Evolutionary conservation across 2,797 vertebrate species (phyloP), one percentile per base, ranked within the genome.

Genomic region (Poeciliopsis gracilis): DNA sequence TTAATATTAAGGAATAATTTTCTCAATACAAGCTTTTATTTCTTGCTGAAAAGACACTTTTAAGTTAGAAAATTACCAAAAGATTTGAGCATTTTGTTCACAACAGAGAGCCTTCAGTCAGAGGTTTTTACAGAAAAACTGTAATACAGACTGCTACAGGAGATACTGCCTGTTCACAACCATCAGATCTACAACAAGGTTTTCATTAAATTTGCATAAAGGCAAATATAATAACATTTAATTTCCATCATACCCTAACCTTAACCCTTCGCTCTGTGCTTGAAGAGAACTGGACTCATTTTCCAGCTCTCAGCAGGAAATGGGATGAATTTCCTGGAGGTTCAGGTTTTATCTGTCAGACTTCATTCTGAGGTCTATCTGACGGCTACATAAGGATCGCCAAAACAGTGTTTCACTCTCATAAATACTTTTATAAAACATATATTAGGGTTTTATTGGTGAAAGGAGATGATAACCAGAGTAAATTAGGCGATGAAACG

Each of bases 391-490:
- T 69, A 71, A 73, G 86, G 74, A 28, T 9, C 55, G 4, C 23
- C 41, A 18, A 66, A 76, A 69, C 47, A 5, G 59, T 76, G 66
- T 51, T 75, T 7, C 41, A 5, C 33, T 73, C 5, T n/a, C 11
- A 28, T 38, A 10, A n/a, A 2, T 72, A 36, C 10, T 36, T 41
- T 5, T 5, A 11, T 23, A 72, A 13, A 80, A 76, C 43, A 81
- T n/a, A 46, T 41, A 74, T 70, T 10, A 61, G 13, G n/a, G 51
- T 63, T 82, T 70, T 1, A 30, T 43, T 28, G 11, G 30, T 67
- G 63, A 20, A 0, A 2, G 13, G 0, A 0, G 6, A 67, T 0
- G 9, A n/a, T 1, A 13, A 1, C 2, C 46, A 67, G 20, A 10
- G 20, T 28, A 57, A 13, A 2, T 5, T 0, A 28, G 6, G 67